Evolutionary conservation across 2,113 vertebrate genomes (phyloP), one percentile per base, ranked within the genome.

Genomic region (Engraulis encrasicolus): DNA sequence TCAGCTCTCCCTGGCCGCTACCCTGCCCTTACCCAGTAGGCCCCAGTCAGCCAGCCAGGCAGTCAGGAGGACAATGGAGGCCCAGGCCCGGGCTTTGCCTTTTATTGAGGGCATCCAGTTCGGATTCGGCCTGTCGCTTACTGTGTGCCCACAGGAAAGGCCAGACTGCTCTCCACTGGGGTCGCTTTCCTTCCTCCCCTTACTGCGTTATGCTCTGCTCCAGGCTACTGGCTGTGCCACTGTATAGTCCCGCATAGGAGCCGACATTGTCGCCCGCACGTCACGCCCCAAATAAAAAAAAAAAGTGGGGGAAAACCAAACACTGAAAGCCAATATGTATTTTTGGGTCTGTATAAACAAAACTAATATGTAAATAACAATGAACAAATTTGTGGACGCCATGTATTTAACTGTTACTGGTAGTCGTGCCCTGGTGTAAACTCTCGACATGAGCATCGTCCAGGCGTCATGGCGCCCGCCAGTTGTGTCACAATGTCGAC

Each of bases 91-190:
- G n/a, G n/a, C n/a, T n/a, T n/a, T 71, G 27, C 61, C 61, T 71
- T 71, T 71, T 71, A 71, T 71, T 71, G 61, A 71, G 61, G 61
- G 61, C 61, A 71, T 71, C 6, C 61, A 71, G 61, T 71, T 71
- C 61, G 34, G 61, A 71, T 71, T 71, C 27, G 9, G 27, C 23
- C 12, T 71, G 27, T 71, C 11, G 12, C 61, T 31, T 11, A 54
- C 27, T 31, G 61, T 71, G 61, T 71, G 61, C 61, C 61, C 61
- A 71, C 61, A 71, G 61, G 61, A 71, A 71, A 34, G 27, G 61
- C 12, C 31, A 14, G 61, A 71, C 61, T 34, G 61, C 61, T 71
- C 61, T 27, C 61, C 1, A 14, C 61, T 71, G 27, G 27, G 27
- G n/a, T 15, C 11, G 9, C 31, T 71, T 71, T 71, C 61, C 61